Conservation (phyloP, 2,888 invertebrate genomes). For the Glaucopsyche alexis region DNA sequence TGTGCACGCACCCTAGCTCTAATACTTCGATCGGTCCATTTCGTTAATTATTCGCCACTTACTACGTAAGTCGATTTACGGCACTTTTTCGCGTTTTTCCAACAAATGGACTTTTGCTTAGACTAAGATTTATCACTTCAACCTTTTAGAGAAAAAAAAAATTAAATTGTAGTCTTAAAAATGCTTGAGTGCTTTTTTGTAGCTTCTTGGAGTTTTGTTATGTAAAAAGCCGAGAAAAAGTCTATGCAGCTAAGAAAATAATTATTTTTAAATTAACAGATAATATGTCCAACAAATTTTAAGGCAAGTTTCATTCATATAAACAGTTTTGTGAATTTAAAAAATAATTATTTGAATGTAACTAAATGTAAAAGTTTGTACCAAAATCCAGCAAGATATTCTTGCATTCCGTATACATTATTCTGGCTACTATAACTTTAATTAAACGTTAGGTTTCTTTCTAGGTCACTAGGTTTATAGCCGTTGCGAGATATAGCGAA, state of each 20-base stretch:
- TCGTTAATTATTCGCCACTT: conserved; percentile 80
- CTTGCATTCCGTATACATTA: background rate
- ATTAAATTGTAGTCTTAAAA: conserved; percentile 21
- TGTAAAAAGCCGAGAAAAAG: background rate
- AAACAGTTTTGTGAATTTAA: background rate
- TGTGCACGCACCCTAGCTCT: conserved; percentile 47
- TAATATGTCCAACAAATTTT: background rate
- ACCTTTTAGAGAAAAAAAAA: conserved; percentile 28
- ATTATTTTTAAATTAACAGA: background rate
- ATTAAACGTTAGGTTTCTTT: background rate
- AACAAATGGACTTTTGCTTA: conserved; percentile 50
- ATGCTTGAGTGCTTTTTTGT: conserved; percentile 9
- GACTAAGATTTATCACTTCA: conserved; percentile 42
- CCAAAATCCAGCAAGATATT: background rate
- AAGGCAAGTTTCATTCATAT: background rate
- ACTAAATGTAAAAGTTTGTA: background rate
- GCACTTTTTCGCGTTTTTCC: conserved; percentile 56
- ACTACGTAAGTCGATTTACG: conserved; percentile 79
- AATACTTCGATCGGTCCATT: conserved; percentile 79
- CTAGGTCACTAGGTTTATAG: conserved; percentile 14
- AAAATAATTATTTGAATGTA: background rate
- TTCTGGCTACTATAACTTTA: background rate
- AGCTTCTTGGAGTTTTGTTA: background rate
- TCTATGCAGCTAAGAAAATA: background rate
- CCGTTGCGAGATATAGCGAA: background rate